These are phyloP conservation scores for Clanis bilineata DNA, from an alignment of 2,888 invertebrate species.

Conservation along the genomic window DNA sequence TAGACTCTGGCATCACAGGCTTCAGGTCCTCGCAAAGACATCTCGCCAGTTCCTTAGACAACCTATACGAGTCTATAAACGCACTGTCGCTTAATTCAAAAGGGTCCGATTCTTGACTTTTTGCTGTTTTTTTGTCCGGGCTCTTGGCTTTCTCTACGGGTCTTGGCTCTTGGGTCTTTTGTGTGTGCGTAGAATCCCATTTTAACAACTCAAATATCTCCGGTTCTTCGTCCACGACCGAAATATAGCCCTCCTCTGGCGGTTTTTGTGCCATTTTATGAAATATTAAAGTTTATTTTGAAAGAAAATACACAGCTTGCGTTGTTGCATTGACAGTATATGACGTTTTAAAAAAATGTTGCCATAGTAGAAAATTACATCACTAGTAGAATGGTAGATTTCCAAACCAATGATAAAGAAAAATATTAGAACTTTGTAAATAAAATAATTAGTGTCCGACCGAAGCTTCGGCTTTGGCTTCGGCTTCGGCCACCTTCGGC, in stretches of 20 bases:
- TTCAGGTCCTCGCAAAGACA: constrained; percentile 63
- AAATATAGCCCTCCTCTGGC: constrained; percentile 73
- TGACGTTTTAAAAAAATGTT: constrained; percentile 30
- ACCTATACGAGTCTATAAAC: constrained; percentile 65
- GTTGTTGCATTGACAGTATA: constrained; percentile 39
- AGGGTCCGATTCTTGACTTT: constrained; percentile 61
- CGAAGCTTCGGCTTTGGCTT: too few species aligned
- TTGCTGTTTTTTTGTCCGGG: constrained; percentile 63
- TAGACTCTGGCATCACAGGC: constrained; percentile 71
- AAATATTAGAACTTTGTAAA: too few species aligned
- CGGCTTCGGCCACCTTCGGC: too few species aligned
- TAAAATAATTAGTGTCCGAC: too few species aligned
- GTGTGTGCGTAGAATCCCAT: constrained; percentile 71
- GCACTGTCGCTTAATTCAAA: constrained; percentile 64
- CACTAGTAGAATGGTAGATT: too few species aligned
- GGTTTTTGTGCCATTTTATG: constrained; percentile 72
- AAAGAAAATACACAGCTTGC: constrained; percentile 49
- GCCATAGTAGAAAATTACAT: neutral
- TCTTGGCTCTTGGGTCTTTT: constrained; percentile 48
- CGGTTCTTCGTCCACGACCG: constrained; percentile 74
- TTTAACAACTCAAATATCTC: constrained; percentile 74
- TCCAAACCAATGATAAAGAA: too few species aligned
- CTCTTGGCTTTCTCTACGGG: constrained; percentile 62
- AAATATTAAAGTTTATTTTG: constrained; percentile 46
- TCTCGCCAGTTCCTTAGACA: constrained; percentile 67